These are phyloP conservation scores for Pituophis catenifer DNA, from an alignment of 2,113 vertebrate genomes.

Conservation along the genomic window DNA sequence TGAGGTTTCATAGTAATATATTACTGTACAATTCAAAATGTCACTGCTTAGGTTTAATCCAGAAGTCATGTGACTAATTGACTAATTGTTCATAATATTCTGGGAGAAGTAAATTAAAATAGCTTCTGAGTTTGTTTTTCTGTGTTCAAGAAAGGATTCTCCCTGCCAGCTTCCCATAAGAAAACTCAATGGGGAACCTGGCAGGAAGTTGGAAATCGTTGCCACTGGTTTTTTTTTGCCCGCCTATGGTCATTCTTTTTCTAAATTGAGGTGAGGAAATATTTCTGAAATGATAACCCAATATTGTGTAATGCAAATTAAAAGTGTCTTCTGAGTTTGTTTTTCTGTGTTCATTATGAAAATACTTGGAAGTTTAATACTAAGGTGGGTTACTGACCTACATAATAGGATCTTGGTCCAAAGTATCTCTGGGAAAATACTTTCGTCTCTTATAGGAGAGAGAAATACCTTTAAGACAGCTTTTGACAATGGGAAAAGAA, in stretches of 20 bases:
- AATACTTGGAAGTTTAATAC: background rate
- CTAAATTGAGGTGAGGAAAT: background rate
- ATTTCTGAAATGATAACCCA: background rate
- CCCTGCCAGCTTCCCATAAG: background rate
- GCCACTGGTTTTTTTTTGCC: background rate
- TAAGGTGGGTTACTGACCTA: background rate
- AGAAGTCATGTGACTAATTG: background rate
- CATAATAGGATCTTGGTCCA: background rate
- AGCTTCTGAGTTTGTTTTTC: background rate
- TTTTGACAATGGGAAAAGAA: slow-evolving; percentile 83
- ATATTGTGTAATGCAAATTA: background rate
- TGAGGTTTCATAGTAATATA: background rate
- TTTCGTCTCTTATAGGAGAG: slow-evolving; percentile 77
- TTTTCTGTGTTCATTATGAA: background rate
- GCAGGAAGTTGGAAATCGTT: background rate
- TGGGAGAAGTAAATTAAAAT: background rate
- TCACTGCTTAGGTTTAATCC: background rate
- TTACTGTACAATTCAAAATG: background rate
- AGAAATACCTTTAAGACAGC: slow-evolving; percentile 80
- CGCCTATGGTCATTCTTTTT: background rate
- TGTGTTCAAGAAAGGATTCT: background rate
- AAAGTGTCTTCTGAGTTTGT: background rate
- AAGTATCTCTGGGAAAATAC: background rate
- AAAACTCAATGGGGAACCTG: background rate
- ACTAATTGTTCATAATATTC: background rate